These are phyloP conservation scores for Gortyna flavago DNA, from an alignment of 2,888 invertebrate genomes.

Conservation along the genomic window DNA sequence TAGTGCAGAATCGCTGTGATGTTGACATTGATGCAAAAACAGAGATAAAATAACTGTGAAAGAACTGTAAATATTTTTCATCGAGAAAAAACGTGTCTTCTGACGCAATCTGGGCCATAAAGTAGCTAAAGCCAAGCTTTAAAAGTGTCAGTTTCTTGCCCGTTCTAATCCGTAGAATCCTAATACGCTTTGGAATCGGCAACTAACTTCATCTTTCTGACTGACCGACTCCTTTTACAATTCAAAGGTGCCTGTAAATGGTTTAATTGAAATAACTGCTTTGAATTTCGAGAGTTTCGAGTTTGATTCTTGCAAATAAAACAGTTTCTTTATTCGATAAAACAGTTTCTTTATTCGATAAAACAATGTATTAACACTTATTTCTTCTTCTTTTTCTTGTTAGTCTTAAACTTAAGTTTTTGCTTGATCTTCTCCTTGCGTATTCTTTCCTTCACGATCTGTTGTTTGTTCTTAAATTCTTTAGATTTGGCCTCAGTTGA, in stretches of 20 bases:
- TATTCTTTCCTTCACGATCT: constrained; percentile 93
- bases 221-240: neutral
- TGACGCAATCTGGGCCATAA: neutral
- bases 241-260: neutral
- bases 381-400: constrained; percentile 79
- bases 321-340: constrained; percentile 2
- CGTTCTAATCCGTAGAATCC: neutral
- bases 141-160: neutral
- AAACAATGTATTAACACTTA: constrained; percentile 53
- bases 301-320: constrained; percentile 12
- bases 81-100: neutral
- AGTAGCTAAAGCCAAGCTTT: too few relatives aligned
- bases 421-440: constrained; percentile 91
- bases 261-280: neutral
- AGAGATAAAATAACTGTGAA: neutral
- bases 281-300: neutral
- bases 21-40: neutral
- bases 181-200: neutral
- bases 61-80: neutral
- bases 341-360: constrained; percentile 9
- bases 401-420: constrained; percentile 85
- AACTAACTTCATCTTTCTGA: neutral
- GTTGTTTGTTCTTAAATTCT: constrained; percentile 93
- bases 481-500: constrained; percentile 83
- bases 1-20: neutral